Evolutionary conservation across 1,140 invertebrate genomes (phyloP).

Genomic region (Gonatopus flavifemur): DNA sequence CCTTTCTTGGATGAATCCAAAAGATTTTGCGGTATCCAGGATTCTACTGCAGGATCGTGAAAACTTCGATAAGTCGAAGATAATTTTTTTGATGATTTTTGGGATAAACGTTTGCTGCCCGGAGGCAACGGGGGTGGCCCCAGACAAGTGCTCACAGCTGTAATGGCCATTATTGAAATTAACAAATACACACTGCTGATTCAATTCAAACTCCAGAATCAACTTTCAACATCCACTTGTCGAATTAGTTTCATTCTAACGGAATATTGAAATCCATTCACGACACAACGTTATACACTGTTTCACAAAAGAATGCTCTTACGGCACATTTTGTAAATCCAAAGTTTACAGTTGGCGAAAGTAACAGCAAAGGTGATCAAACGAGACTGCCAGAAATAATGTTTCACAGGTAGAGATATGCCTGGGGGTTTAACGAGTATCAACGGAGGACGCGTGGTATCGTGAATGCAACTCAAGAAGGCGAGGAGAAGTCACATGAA

Average conservation of each 20-base stretch:
- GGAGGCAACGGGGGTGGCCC: conserved; percentile 55
- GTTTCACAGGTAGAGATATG: too few species aligned
- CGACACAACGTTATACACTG: too few species aligned
- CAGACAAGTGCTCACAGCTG: conserved; percentile 46
- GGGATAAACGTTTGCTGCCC: conserved; percentile 47
- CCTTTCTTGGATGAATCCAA: too few species aligned
- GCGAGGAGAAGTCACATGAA: conserved; percentile 55
- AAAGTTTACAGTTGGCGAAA: too few species aligned
- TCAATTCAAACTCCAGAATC: too few species aligned
- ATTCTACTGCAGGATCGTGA: conserved; percentile 54
- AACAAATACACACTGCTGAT: too few species aligned
- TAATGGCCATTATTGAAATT: conserved; percentile 54
- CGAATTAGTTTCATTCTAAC: too few species aligned
- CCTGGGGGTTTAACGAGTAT: conserved; percentile 8
- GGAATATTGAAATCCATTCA: too few species aligned
- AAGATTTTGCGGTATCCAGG: conserved; percentile 42
- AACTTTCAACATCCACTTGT: too few species aligned
- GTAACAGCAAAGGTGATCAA: conserved; percentile 13
- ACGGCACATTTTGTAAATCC: too few species aligned
- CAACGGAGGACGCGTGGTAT: conserved; percentile 8
- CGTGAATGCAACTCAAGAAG: conserved; percentile 32
- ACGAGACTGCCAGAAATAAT: conserved; percentile 26
- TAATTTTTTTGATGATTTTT: conserved; percentile 44
- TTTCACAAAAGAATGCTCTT: too few species aligned
- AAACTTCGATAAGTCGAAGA: conserved; percentile 59